Percentiles rank a stretch among this genome's conserved stretches.
Evolutionary conservation across 2,113 vertebrate genomes (phyloP).

Genomic region (Campylorhamphus procurvoides): DNA sequence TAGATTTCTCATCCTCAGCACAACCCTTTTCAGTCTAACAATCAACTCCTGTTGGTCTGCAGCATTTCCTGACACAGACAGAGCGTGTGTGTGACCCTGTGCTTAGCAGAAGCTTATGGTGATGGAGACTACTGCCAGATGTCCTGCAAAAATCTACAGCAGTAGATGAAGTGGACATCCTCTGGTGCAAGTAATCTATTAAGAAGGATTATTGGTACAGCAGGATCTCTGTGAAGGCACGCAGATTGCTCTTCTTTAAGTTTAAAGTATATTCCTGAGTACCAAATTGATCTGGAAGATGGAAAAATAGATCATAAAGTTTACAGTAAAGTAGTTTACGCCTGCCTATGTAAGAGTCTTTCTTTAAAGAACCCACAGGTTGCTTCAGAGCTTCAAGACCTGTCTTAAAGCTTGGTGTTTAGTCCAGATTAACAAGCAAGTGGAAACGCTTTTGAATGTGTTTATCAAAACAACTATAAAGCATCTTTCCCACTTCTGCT

Average conservation of each 20-base stretch:
- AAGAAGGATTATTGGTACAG: neutral
- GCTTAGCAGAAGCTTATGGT: neutral
- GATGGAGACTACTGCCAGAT: neutral
- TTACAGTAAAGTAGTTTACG: neutral
- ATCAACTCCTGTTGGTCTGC: neutral
- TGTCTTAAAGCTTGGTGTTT: neutral
- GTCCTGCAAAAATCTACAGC: neutral
- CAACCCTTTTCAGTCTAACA: neutral
- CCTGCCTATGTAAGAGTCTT: rapidly evolving
- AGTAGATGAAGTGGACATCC: neutral
- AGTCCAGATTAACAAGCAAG: neutral
- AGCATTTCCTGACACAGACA: neutral
- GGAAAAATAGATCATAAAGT: neutral
- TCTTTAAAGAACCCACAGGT: neutral
- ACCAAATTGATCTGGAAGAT: neutral
- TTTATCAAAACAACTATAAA: neutral
- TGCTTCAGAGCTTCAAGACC: neutral
- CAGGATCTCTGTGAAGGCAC: neutral
- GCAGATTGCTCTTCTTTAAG: neutral
- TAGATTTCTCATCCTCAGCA: neutral
- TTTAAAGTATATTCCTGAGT: neutral
- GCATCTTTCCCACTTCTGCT: neutral
- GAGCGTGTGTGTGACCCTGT: neutral
- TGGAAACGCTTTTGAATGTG: neutral
- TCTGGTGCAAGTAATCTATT: neutral